phyloP scores from a whole-genome alignment of 2,113 vertebrate species.

The Lepidothrix coronata region DNA sequence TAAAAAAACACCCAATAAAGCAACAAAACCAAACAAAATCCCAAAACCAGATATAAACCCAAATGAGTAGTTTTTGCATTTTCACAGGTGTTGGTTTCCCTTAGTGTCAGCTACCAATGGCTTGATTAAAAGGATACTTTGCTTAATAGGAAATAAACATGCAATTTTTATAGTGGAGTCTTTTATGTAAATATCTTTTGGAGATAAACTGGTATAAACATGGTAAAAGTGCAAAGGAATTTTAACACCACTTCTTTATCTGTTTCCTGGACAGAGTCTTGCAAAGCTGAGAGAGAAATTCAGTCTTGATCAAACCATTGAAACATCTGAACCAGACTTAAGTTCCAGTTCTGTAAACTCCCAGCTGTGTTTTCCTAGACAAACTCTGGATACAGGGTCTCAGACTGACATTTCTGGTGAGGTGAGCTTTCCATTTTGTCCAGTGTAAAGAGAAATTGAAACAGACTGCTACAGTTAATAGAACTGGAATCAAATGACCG shows the following conservation, averaged over 20 bases:
- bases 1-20: background rate
- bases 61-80: background rate
- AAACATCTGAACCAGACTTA: conserved; percentile 72
- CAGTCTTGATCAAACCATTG: conserved; percentile 64
- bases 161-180: background rate
- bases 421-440: conserved; percentile 67
- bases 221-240: background rate
- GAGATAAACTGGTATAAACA: background rate
- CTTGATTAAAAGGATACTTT: background rate
- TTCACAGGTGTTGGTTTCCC: background rate
- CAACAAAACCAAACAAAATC: background rate
- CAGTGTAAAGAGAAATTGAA: background rate
- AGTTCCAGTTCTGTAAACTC: conserved; percentile 63
- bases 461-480: background rate
- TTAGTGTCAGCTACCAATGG: background rate
- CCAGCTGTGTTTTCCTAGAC: conserved; percentile 74
- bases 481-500: background rate
- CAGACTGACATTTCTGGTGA: conserved; percentile 85
- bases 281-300: conserved; percentile 82
- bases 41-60: background rate
- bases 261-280: conserved; percentile 76
- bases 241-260: background rate
- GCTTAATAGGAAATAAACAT: background rate
- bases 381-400: conserved; percentile 82
- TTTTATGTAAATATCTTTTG: background rate